Conservation (phyloP, 2,797 vertebrate species). For the Clarias fuscus region DNA sequence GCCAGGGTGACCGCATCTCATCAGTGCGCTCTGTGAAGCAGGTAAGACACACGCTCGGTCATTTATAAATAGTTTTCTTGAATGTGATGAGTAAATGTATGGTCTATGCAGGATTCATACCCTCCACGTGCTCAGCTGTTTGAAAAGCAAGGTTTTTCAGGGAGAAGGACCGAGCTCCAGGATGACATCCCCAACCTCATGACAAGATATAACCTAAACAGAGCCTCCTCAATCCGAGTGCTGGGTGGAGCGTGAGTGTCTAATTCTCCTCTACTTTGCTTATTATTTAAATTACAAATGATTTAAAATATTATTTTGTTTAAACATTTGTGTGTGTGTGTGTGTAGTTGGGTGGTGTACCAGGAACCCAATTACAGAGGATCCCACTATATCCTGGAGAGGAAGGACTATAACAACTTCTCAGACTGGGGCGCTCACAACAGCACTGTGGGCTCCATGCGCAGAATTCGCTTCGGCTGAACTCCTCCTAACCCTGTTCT, state of each 20-base stretch:
- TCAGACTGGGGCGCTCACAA: conserved; percentile 78
- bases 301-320: background rate
- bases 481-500: background rate
- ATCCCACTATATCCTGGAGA: conserved; percentile 76
- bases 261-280: background rate
- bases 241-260: conserved; percentile 75
- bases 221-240: conserved; percentile 73
- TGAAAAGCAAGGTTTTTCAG: conserved; percentile 72
- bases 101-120: conserved; percentile 64
- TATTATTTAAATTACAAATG: background rate
- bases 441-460: conserved; percentile 75
- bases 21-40: conserved; percentile 76
- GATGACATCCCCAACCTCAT: conserved; percentile 80
- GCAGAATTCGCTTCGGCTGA: conserved; percentile 73
- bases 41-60: conserved; percentile 57
- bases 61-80: background rate
- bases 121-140: conserved; percentile 72
- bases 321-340: background rate
- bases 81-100: background rate
- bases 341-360: conserved; percentile 74
- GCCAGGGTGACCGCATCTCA: conserved; percentile 71
- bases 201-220: conserved; percentile 77
- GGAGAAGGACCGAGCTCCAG: conserved; percentile 76
- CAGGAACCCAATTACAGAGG: conserved; percentile 81
- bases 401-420: conserved; percentile 75